These are phyloP conservation scores for Planiliza haematocheilus DNA, from an alignment of 2,113 vertebrate genomes.

Conservation along the genomic window DNA sequence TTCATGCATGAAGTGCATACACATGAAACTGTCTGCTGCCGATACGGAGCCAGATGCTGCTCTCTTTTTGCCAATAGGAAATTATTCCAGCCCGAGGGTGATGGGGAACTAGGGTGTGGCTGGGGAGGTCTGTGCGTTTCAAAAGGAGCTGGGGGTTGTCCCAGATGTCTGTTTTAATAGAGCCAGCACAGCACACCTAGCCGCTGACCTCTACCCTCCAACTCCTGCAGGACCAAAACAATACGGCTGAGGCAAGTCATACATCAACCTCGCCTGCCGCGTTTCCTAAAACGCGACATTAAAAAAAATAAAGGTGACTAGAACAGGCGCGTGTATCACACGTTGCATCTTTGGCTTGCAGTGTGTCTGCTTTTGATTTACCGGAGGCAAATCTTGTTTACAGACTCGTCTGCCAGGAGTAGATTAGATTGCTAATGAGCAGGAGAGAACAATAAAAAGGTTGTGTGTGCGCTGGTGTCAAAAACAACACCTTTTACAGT, in stretches of 20 bases:
- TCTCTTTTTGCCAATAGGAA: constrained; percentile 44
- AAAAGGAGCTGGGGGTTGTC: constrained; percentile 38
- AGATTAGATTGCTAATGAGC: constrained; percentile 52
- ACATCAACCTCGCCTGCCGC: constrained; percentile 35
- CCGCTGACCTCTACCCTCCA: constrained; percentile 54
- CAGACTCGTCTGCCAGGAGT: not conserved
- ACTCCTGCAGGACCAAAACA: constrained; percentile 59
- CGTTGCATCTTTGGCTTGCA: not conserved
- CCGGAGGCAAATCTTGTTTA: not conserved
- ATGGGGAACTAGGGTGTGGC: constrained; percentile 62
- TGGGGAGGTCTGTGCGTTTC: constrained; percentile 21
- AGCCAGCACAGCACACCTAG: constrained; percentile 20
- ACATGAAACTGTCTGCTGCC: constrained; percentile 53
- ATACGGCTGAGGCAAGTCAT: constrained; percentile 42
- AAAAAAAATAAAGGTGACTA: not conserved
- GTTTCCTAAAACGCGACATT: constrained; percentile 12
- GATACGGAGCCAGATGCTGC: constrained; percentile 59
- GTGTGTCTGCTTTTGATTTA: not conserved
- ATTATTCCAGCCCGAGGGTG: constrained; percentile 66
- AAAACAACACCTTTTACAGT: constrained; percentile 50
- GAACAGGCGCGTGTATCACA: not conserved
- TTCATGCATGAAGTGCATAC: constrained; percentile 40
- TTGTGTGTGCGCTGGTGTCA: constrained; percentile 12
- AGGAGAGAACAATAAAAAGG: constrained; percentile 36
- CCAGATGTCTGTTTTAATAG: constrained; percentile 44